These are phyloP conservation scores for Phoxinus phoxinus DNA, from an alignment of 2,113 vertebrate species.

Conservation along the genomic window DNA sequence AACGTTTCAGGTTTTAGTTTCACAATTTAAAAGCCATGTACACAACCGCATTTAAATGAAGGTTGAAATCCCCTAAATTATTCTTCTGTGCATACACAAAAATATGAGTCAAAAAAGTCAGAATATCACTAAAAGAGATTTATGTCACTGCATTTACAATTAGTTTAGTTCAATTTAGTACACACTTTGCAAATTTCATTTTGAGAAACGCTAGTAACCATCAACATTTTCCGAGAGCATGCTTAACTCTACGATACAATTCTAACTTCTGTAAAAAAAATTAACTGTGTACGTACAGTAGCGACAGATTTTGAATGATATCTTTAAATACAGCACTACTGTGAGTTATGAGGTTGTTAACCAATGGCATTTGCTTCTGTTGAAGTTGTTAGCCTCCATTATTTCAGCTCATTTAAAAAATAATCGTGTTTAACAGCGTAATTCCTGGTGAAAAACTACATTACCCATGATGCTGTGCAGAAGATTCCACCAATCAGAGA, in stretches of 20 bases:
- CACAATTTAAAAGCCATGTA: not conserved
- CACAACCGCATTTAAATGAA: not conserved
- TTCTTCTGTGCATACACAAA: not conserved
- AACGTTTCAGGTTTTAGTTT: not conserved
- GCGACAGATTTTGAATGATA: no score
- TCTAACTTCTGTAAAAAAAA: not conserved
- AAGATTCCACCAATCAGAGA: no score
- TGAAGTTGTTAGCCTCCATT: no score
- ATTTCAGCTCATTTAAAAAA: no score
- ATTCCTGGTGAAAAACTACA: no score
- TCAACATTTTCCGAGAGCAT: not conserved
- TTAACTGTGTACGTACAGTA: not conserved
- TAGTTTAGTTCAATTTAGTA: not conserved
- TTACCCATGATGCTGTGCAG: no score
- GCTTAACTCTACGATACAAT: not conserved
- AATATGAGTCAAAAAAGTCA: not conserved
- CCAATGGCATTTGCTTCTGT: no score
- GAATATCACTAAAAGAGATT: not conserved
- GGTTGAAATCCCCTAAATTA: conserved; percentile 7
- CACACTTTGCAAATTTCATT: not conserved
- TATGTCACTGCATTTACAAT: not conserved
- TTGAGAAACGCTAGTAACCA: not conserved
- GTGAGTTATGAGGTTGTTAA: no score
- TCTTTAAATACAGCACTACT: no score
- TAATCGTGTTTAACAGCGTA: no score